Evolutionary conservation across 1,140 invertebrate species (phyloP).

Genomic region (Tetramorium simillimum): DNA sequence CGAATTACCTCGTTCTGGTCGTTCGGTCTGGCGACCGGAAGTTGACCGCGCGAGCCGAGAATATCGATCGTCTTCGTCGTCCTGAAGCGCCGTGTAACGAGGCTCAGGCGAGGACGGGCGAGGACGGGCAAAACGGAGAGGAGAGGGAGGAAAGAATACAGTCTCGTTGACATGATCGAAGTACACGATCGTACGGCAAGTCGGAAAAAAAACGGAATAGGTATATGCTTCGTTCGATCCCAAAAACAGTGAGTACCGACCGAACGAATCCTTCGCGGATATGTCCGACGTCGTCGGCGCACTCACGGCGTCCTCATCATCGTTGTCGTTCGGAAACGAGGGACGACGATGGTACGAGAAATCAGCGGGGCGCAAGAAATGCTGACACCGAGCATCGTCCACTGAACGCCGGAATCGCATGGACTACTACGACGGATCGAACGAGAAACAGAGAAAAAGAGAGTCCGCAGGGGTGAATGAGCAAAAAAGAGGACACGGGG

Average conservation of each 20-base stretch:
- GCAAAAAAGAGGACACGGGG: not conserved
- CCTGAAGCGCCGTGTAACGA: constrained; percentile 35
- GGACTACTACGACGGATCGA: not conserved
- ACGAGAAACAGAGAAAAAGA: not conserved
- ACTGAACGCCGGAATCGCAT: constrained; percentile 56
- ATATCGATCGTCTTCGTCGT: constrained; percentile 41
- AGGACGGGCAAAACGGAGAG: too few relatives aligned
- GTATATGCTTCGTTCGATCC: constrained; percentile 1
- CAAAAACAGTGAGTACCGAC: constrained; percentile 39
- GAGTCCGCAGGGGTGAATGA: not conserved
- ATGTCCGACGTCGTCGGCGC: constrained; percentile 27
- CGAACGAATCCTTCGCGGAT: constrained; percentile 59
- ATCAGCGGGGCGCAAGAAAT: constrained; percentile 70
- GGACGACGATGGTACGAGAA: constrained; percentile 63
- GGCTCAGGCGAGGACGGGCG: constrained; percentile 17
- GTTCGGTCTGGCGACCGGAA: constrained; percentile 47
- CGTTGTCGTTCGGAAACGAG: constrained; percentile 61
- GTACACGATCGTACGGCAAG: not conserved
- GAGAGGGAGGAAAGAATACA: constrained; percentile 28
- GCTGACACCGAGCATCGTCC: constrained; percentile 67
- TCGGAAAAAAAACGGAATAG: not conserved
- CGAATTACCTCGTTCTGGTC: constrained; percentile 64
- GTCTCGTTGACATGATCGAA: constrained; percentile 45
- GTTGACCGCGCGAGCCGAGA: constrained; percentile 47
- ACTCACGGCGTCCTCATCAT: constrained; percentile 15